Evolutionary conservation across 2,113 vertebrate species (phyloP), one percentile per base, ranked within the genome.

Genomic region (Tetrax tetrax): DNA sequence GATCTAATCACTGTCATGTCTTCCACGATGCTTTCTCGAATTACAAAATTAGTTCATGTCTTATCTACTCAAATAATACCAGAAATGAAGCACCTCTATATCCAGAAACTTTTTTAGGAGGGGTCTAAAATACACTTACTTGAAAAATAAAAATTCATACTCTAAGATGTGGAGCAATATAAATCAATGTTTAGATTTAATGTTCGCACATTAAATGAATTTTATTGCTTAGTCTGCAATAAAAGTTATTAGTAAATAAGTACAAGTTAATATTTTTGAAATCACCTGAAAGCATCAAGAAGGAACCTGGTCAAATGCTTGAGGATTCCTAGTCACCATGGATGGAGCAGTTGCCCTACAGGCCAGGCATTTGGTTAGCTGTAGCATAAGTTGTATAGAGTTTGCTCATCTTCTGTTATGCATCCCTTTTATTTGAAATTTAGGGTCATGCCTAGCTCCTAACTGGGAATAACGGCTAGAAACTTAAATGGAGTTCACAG

Each of bases 331-430:
- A 28, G 16, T 66, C 35, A 70, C 9, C 14, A 57, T 45, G 8
- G 13, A 60, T 33, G 53, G 21, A 78, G 37, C 10, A 82, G 25
- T 10, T 54, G 14, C 25, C 6, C 45, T 56, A 4, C 3, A 63
- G 24, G 19, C 8, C 8, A 47, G 14, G 8, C 31, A 12, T 75
- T 59, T 78, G 16, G 11, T 83, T 90, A 37, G 21, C 12, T 74
- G 17, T 23, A 54, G 11, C 4, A 0, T 21, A 48, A 82, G 1
- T 16, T 29, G 3, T 31, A 28, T 59, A 37, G 33, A 3, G 29
- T 57, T 54, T 4, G 0, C 7, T 27, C 0, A 0, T 17, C 7
- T 69, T 66, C 22, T n/a, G 5, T 68, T 72, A 14, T 0, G 2
- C 4, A 21, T 56, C 5, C 3, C 18, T 66, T 47, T 81, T 29